phyloP scores from a whole-genome alignment of 2,113 vertebrate genomes.

The Meriones unguiculatus region DNA sequence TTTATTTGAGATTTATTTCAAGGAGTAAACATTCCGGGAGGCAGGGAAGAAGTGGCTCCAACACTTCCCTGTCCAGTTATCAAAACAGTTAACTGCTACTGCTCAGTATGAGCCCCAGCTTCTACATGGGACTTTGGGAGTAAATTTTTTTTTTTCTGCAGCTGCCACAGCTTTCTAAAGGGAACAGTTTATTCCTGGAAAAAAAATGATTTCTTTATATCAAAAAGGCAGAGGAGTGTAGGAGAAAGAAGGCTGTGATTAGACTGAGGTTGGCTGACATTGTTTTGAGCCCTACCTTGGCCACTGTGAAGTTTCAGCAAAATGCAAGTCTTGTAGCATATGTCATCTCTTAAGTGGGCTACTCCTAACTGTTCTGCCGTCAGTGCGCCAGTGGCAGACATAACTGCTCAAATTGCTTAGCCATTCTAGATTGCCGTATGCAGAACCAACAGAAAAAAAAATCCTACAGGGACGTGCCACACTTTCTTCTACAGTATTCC shows the following conservation, averaged over 20 bases:
- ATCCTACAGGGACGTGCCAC: not conserved
- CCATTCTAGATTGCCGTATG: constrained; percentile 33
- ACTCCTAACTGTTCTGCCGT: not conserved
- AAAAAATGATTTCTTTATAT: constrained; percentile 22
- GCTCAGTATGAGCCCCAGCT: not conserved
- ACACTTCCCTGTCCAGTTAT: not conserved
- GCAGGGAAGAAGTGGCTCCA: constrained; percentile 43
- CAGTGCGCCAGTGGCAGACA: not conserved
- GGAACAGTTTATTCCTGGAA: constrained; percentile 39
- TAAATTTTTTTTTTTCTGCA: not conserved
- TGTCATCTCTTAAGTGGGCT: not conserved
- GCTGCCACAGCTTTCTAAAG: constrained; percentile 41
- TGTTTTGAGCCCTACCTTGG: not conserved
- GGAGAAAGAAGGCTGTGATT: not conserved
- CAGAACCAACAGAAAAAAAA: not conserved
- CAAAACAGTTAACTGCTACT: constrained; percentile 16
- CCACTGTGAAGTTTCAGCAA: constrained; percentile 21
- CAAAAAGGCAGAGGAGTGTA: constrained; percentile 6
- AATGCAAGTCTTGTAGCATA: constrained; percentile 16
- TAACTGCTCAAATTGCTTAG: not conserved
- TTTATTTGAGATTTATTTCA: constrained; percentile 53
- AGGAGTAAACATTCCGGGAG: constrained; percentile 54
- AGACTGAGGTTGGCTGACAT: not conserved
- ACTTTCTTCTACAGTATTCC: not conserved
- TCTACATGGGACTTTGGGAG: not conserved